Evolutionary conservation across 35 echinoderm and acorn worm species (phyloP).

Genomic region (Anneissia japonica): DNA sequence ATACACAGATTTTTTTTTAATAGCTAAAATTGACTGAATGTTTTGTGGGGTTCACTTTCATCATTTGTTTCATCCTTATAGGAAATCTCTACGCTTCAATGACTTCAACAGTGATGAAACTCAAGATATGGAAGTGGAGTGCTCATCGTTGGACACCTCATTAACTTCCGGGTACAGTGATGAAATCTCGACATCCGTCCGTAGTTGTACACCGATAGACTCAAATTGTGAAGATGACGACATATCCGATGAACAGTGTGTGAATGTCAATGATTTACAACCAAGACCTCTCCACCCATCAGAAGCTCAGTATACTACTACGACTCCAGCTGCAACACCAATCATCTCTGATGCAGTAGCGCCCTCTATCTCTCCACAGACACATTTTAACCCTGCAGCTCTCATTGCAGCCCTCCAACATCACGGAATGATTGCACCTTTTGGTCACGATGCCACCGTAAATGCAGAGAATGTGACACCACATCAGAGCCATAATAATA

Average conservation of each 20-base stretch:
- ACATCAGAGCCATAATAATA: not conserved
- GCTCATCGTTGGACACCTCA: conserved; percentile 55
- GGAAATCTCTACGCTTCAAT: not conserved
- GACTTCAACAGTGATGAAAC: not conserved
- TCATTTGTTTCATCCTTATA: too few relatives aligned
- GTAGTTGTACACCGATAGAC: not conserved
- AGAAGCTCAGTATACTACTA: not conserved
- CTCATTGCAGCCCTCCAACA: conserved; percentile 37
- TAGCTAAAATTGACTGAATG: too few relatives aligned
- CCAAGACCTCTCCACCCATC: not conserved
- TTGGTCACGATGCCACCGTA: not conserved
- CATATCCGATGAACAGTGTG: not conserved
- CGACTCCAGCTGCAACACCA: conserved; percentile 46
- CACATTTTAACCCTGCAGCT: conserved; percentile 38
- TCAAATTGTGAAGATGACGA: not conserved
- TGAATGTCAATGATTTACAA: conserved; percentile 11
- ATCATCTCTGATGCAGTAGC: conserved; percentile 12
- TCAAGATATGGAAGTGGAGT: conserved; percentile 56
- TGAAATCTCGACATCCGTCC: not conserved
- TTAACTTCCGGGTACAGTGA: conserved; percentile 55
- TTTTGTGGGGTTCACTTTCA: too few relatives aligned
- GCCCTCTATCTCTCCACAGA: not conserved
- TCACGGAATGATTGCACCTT: not conserved
- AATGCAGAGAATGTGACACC: not conserved
- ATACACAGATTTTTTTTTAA: too few relatives aligned